A percentile compares a stretch with the other conserved stretches of the same genome.
phyloP scores from a whole-genome alignment of 1,140 invertebrate genomes.

The Drosophila novamexicana region DNA sequence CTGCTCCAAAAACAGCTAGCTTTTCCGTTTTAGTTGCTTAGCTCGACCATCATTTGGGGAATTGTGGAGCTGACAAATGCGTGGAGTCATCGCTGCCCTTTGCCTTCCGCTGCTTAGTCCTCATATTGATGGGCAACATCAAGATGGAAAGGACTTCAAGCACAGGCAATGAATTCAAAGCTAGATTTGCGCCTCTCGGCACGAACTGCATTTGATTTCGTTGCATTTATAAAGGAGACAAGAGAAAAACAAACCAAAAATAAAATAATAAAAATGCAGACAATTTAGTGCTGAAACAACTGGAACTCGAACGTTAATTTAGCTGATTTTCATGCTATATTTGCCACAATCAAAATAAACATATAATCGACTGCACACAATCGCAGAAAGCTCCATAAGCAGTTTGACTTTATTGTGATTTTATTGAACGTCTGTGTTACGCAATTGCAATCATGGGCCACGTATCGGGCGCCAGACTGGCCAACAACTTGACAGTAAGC shows the following conservation, averaged over 20 bases:
- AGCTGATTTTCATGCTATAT: conserved; percentile 51
- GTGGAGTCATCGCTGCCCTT: conserved; percentile 51
- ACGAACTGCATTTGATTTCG: conserved; percentile 62
- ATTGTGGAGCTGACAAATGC: conserved; percentile 73
- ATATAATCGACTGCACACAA: conserved; percentile 59
- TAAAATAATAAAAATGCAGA: neutral
- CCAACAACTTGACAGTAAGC: conserved; percentile 51
- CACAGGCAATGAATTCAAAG: conserved; percentile 68
- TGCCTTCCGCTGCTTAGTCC: conserved; percentile 34
- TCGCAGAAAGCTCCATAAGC: conserved; percentile 47
- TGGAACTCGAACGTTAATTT: conserved; percentile 52
- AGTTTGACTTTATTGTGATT: conserved; percentile 65
- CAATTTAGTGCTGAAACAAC: neutral
- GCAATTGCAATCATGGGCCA: conserved; percentile 41
- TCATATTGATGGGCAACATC: conserved; percentile 72
- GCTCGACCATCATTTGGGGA: conserved; percentile 64
- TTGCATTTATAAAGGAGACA: conserved; percentile 36
- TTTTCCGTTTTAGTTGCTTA: conserved; percentile 4
- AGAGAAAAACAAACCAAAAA: too few relatives aligned
- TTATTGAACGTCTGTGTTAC: conserved; percentile 44
- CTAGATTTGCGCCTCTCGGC: conserved; percentile 36
- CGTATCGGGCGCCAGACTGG: conserved; percentile 56
- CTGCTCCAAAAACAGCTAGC: neutral
- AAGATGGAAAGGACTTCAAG: conserved; percentile 44
- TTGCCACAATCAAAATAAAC: conserved; percentile 60